Evolutionary conservation across 1,140 invertebrate species (phyloP), one percentile per base, ranked within the genome.

Genomic region (Phymastichus coffea): DNA sequence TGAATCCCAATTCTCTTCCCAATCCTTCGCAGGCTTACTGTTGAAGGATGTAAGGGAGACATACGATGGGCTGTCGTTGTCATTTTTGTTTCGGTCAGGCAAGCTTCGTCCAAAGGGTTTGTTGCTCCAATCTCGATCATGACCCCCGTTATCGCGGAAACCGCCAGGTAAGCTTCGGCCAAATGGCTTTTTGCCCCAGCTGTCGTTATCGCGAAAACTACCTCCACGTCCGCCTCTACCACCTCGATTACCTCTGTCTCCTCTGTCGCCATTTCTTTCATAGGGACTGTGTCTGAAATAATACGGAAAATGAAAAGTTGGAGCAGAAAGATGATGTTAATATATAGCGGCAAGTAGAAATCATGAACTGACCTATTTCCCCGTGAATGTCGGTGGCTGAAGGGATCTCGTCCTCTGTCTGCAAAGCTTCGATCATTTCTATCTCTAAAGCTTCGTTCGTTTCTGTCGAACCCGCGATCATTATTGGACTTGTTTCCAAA

Each of bases 1-100:
- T 6, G 49, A 47, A 40, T 56, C 59, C 59, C 59, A 61, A 40
- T 61, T 26, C 49, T 60, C 57, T 59, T 60, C 57, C 28, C 22
- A 7, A 20, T 54, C 23, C 19, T n/a, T 51, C 14, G 22, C 44
- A 20, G 12, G 19, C 15, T 4, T 25, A 35, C 25, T 48, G 23
- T 48, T 51, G 26, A 33, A 46, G 0, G 25, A 43, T 26, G 7
- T 17, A 20, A 19, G 10, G 43, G 25, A 46, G 43, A 20, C 20
- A 28, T 22, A 54, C 10, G 37, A 23, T 9, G 30, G 9, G 4
- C 25, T 54, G 14, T 54, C 43, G 15, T 23, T 44, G n/a, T n/a
- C n/a, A 23, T 53, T 44, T 22, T 30, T 44, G 26, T 35, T 51
- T 49, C 26, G 48, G 4, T 22, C 17, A 44, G 25, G 51, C 7